Percentiles rank a stretch among this genome's conserved stretches.
Conservation (phyloP, 1,140 invertebrate species). For the Ceratitis capitata region DNA sequence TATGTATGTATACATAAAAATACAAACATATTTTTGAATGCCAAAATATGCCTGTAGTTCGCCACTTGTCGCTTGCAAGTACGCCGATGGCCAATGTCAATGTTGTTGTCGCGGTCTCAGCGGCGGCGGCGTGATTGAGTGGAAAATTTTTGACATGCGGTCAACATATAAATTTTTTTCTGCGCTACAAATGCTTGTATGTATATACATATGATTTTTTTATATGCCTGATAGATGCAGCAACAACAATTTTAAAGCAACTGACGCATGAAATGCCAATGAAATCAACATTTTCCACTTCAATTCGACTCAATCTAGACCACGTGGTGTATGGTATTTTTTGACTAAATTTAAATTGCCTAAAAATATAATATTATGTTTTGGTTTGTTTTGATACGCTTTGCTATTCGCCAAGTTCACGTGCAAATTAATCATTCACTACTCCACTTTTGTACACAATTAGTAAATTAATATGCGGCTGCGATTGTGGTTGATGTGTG, state of each 20-base stretch:
- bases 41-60: not conserved
- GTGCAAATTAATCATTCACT: not conserved
- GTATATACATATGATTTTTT: not conserved
- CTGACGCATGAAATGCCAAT: conserved; percentile 18
- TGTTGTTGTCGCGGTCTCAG: not conserved
- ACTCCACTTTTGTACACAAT: not conserved
- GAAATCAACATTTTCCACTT: conserved; percentile 27
- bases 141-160: not conserved
- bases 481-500: not conserved
- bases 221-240: not conserved
- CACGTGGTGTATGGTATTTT: not conserved
- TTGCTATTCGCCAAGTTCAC: not conserved
- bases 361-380: not conserved
- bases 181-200: not conserved
- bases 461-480: conserved; percentile 12
- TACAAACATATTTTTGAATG: not conserved
- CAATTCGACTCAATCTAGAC: no score
- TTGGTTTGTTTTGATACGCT: no score
- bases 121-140: not conserved
- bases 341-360: not conserved
- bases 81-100: not conserved
- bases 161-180: not conserved
- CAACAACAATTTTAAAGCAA: conserved; percentile 3
- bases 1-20: not conserved
- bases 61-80: not conserved